A percentile compares a stretch with the other conserved stretches of the same genome.
phyloP scores from a whole-genome alignment of 2,797 vertebrate species.

The Galagoides demidoff region DNA sequence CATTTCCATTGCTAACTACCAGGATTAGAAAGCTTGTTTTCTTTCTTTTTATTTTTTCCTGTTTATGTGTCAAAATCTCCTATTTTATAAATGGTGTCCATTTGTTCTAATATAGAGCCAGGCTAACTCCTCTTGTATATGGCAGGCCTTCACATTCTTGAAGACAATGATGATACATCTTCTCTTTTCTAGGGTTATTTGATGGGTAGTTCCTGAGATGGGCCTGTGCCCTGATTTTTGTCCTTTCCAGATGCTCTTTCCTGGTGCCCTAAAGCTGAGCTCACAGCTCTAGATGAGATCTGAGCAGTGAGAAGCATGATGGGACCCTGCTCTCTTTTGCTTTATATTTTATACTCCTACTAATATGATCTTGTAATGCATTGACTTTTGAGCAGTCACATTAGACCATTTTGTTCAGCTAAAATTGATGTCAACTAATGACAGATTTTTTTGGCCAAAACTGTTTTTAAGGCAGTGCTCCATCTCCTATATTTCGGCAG shows the following conservation, averaged over 20 bases:
- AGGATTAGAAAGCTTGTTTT: background rate
- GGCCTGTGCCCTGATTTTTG: background rate
- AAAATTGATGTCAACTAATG: background rate
- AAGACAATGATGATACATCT: background rate
- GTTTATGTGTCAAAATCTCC: background rate
- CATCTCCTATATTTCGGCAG: background rate
- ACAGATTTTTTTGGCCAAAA: background rate
- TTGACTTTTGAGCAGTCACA: background rate
- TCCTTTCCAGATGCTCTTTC: background rate
- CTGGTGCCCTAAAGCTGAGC: background rate
- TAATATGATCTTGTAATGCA: background rate
- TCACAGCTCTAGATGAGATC: background rate
- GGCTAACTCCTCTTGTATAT: background rate
- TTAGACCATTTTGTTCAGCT: background rate
- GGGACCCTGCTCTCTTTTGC: background rate
- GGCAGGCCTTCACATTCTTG: background rate
- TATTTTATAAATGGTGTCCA: background rate
- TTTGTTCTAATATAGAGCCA: background rate
- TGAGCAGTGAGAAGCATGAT: background rate
- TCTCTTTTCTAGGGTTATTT: background rate
- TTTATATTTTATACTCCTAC: background rate
- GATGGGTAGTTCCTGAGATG: background rate
- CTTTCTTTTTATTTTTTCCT: background rate
- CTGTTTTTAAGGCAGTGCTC: background rate
- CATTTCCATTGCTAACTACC: background rate